Conservation (phyloP, 2,113 vertebrate genomes). For the Chunga burmeisteri region DNA sequence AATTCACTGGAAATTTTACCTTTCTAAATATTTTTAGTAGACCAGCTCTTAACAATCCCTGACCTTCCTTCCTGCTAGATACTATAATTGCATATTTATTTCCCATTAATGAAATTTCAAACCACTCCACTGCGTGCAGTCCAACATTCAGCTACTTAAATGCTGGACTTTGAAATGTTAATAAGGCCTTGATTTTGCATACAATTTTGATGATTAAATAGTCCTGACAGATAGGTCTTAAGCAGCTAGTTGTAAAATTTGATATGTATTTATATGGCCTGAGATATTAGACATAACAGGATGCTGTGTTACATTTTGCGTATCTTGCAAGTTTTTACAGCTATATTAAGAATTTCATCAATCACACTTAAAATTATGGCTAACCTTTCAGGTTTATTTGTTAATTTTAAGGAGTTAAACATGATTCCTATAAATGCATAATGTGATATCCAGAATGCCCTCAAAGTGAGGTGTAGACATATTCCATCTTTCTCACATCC, state of each 20-base stretch:
- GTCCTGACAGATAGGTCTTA: not conserved
- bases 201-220: not conserved
- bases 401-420: not conserved
- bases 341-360: not conserved
- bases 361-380: not conserved
- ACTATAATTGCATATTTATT: not conserved
- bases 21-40: not conserved
- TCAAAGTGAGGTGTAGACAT: not conserved
- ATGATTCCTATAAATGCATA: not conserved
- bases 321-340: not conserved
- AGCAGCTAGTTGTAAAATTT: not conserved
- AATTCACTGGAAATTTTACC: not conserved
- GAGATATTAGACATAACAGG: not conserved
- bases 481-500: not conserved
- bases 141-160: not conserved
- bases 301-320: not conserved
- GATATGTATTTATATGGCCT: not conserved
- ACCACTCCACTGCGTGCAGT: not conserved
- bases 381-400: not conserved
- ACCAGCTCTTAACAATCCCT: not conserved
- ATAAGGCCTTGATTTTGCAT: not conserved
- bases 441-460: not conserved
- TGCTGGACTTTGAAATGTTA: not conserved
- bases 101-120: not conserved
- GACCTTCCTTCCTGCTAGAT: not conserved